Percentiles rank a stretch among this genome's conserved stretches.
These are phyloP conservation scores for Tridacna gigas DNA, from an alignment of 2,888 invertebrate genomes.

Conservation along the genomic window DNA sequence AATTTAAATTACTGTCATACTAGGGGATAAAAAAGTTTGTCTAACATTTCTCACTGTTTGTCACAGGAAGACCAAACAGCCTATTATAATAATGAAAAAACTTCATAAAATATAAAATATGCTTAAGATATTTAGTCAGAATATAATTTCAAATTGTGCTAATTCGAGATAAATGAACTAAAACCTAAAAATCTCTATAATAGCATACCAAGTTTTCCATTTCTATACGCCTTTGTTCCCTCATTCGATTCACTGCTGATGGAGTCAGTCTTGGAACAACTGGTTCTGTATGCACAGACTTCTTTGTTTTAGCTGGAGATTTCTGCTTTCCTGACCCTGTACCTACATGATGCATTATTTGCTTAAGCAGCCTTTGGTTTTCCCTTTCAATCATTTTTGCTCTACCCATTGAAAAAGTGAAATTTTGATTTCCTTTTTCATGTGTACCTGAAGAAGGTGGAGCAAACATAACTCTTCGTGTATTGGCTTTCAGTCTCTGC, in stretches of 20 bases:
- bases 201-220: conserved; percentile 86
- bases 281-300: conserved; percentile 41
- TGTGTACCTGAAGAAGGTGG: conserved; percentile 57
- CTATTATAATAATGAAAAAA: too few relatives aligned
- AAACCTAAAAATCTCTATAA: too few relatives aligned
- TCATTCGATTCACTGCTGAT: conserved; percentile 86
- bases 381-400: conserved; percentile 80
- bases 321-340: conserved; percentile 54
- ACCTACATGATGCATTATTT: conserved; percentile 73
- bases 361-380: conserved; percentile 80
- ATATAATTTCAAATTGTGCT: too few relatives aligned
- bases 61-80: too few relatives aligned
- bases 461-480: conserved; percentile 78
- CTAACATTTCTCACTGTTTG: too few relatives aligned
- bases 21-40: too few relatives aligned
- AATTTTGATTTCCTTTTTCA: conserved; percentile 69
- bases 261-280: conserved; percentile 71
- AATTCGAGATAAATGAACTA: too few relatives aligned
- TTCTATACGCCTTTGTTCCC: conserved; percentile 86
- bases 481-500: conserved; percentile 72
- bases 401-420: conserved; percentile 75
- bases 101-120: too few relatives aligned
- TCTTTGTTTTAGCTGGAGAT: conserved; percentile 26
- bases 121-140: too few relatives aligned
- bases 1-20: too few relatives aligned